These are phyloP conservation scores for Orthonevra nobilis DNA, from an alignment of 2,888 invertebrate genomes.

Conservation along the genomic window DNA sequence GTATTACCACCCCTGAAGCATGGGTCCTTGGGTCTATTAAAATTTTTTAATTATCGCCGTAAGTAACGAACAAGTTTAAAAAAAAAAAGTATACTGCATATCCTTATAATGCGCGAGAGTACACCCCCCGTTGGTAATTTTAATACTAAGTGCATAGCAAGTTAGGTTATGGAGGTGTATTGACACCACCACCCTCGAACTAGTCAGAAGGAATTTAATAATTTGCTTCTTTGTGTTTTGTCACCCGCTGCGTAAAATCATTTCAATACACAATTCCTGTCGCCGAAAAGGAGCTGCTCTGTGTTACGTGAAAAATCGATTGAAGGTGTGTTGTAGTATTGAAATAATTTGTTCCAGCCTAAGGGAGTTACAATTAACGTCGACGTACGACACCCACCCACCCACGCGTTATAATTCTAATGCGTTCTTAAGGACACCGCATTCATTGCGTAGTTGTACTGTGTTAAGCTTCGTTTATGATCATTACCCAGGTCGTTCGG, in stretches of 20 bases:
- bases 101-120: constrained; percentile 22
- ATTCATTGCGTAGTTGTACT: constrained; percentile 15
- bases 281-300: background rate
- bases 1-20: too few relatives aligned
- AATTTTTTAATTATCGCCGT: constrained; percentile 64
- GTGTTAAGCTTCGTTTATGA: constrained; percentile 67
- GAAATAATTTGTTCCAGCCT: constrained; percentile 41
- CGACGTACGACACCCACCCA: constrained; percentile 5
- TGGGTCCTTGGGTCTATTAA: too few relatives aligned
- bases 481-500: constrained; percentile 67
- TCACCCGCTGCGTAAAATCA: constrained; percentile 36
- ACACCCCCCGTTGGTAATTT: constrained; percentile 36
- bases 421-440: constrained; percentile 55
- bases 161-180: too few relatives aligned
- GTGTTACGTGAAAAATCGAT: constrained; percentile 22
- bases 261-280: constrained; percentile 27
- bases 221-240: constrained; percentile 8
- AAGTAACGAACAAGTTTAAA: constrained; percentile 43
- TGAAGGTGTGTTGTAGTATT: constrained; percentile 9
- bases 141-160: constrained; percentile 26
- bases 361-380: constrained; percentile 23
- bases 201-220: constrained; percentile 32
- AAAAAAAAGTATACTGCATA: constrained; percentile 32
- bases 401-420: constrained; percentile 51
- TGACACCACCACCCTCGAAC: background rate